These are phyloP conservation scores for Pseudomyrmex flavicornis DNA, from an alignment of 1,140 invertebrate species.

Conservation along the genomic window DNA sequence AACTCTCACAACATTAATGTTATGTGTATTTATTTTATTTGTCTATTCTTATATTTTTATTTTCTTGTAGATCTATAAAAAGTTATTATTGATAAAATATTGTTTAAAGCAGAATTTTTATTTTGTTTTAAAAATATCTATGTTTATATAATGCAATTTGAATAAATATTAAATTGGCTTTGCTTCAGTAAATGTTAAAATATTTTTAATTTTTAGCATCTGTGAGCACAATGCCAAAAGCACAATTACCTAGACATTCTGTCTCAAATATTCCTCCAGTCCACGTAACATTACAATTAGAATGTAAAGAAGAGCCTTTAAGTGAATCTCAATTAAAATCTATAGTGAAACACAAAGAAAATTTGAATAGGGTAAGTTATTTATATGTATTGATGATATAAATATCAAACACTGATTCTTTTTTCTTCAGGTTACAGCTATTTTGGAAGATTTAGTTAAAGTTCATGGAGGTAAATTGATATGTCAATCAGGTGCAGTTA, in stretches of 20 bases:
- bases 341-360: slow-evolving; percentile 86
- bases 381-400: too few relatives aligned
- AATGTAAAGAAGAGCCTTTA: slow-evolving; percentile 89
- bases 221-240: slow-evolving; percentile 65
- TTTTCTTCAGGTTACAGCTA: slow-evolving; percentile 73
- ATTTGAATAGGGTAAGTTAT: slow-evolving; percentile 76
- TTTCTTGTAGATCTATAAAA: background rate
- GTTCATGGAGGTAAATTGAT: slow-evolving; percentile 81
- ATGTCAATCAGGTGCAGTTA: slow-evolving; percentile 78
- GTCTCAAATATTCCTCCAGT: slow-evolving; percentile 73
- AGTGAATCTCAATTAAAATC: slow-evolving; percentile 87
- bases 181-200: background rate
- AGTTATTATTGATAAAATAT: background rate
- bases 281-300: slow-evolving; percentile 87
- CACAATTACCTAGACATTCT: slow-evolving; percentile 74
- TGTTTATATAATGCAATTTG: background rate
- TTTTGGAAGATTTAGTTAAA: slow-evolving; percentile 81
- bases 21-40: background rate
- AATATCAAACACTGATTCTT: background rate
- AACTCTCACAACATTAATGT: too few relatives aligned
- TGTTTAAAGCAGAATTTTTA: background rate
- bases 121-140: background rate
- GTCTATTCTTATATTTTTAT: background rate
- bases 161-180: background rate
- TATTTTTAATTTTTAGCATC: background rate